Conservation (phyloP, 2,113 vertebrate genomes). For the Entomyzon cyanotis region DNA sequence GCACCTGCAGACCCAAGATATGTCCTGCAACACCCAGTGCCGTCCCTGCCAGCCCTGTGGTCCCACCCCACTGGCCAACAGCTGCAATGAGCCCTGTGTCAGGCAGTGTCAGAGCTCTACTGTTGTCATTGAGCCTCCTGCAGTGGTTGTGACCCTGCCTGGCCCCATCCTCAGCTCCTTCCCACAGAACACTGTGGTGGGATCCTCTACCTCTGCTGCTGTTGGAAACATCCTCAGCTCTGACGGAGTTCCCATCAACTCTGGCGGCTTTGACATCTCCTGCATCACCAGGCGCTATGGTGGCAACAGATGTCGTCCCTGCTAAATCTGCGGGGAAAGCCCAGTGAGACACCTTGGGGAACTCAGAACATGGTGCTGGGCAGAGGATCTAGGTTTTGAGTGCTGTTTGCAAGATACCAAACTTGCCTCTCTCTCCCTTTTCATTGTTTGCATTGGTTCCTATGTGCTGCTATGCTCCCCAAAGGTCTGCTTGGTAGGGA, state of each 20-base stretch:
- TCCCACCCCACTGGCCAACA: background rate
- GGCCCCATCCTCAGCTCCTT: background rate
- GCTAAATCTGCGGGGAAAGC: background rate
- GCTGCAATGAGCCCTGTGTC: background rate
- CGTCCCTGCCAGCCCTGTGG: background rate
- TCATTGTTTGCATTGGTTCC: background rate
- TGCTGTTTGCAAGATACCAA: background rate
- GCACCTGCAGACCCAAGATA: accelerated
- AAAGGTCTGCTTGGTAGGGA: background rate
- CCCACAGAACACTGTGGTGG: background rate
- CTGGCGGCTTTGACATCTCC: background rate
- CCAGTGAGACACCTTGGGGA: background rate
- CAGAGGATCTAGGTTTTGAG: background rate
- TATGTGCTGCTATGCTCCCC: too few relatives aligned
- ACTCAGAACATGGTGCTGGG: background rate
- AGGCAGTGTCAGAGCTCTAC: background rate
- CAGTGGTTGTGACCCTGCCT: background rate
- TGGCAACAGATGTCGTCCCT: background rate
- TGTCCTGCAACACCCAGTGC: background rate
- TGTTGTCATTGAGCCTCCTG: accelerated
- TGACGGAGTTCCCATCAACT: background rate
- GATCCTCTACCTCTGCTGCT: background rate
- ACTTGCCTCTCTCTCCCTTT: background rate
- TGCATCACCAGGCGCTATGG: background rate
- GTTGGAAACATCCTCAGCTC: background rate